Percentiles rank a stretch among this genome's conserved stretches.
phyloP scores from a whole-genome alignment of 2,797 vertebrate genomes.

The Thamnophis elegans region DNA sequence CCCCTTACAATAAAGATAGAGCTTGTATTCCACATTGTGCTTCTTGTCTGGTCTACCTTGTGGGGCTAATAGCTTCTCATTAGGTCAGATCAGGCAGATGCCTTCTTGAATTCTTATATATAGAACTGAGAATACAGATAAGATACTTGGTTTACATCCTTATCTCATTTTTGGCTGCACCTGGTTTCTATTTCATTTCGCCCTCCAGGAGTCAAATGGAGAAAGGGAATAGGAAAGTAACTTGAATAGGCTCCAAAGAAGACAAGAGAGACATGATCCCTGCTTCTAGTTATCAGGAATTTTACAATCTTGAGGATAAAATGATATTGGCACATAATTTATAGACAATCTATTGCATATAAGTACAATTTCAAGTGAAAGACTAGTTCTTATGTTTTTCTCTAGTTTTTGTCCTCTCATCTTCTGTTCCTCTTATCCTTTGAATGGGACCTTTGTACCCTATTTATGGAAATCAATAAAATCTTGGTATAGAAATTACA shows the following conservation, averaged over 20 bases:
- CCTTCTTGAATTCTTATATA: neutral
- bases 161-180: neutral
- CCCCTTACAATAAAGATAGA: neutral
- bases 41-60: neutral
- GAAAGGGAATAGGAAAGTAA: neutral
- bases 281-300: neutral
- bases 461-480: slow-evolving; percentile 4
- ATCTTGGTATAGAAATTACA: neutral
- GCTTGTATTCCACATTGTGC: neutral
- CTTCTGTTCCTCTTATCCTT: neutral
- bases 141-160: neutral
- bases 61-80: neutral
- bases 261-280: neutral
- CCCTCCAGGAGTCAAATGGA: neutral
- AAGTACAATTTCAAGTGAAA: neutral
- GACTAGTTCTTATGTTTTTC: neutral
- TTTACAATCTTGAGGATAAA: neutral
- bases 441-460: neutral
- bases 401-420: too few relatives aligned
- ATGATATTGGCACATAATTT: too few relatives aligned
- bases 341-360: neutral
- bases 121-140: neutral
- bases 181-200: neutral
- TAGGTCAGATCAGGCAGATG: neutral
- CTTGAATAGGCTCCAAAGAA: neutral